Base-by-base conservation (phyloP, 1,140 invertebrate genomes). In the Drosophila cardini region DNA sequence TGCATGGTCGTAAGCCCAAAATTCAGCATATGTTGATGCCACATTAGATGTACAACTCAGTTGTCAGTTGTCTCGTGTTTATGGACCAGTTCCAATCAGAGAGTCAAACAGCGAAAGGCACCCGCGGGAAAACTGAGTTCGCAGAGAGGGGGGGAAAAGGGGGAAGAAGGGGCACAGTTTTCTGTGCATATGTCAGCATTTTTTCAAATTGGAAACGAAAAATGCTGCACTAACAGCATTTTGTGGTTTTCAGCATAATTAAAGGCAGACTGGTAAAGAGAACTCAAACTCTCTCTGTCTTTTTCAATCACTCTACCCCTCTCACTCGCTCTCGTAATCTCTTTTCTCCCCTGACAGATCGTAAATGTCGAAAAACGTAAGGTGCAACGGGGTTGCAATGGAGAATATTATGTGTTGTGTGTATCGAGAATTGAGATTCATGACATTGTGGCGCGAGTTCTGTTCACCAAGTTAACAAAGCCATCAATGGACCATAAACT, bases 21-120 rank as follows among this genome's bases (percentile, higher is more conserved):
- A 87, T 36, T 30, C 78, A 91, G 84, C 90, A 91, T 91, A 91
- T 91, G 90, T 78, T 91, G 87, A 90, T 91, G 90, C 90, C 90
- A 91, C 90, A 91, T 91, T 91, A 91, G 87, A 90, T 91, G 82
- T 70, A 90, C 80, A 62, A 90, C 87, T 91, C 85, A 91, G 90
- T 91, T 91, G 90, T 91, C 90, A 53, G 68, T 60, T 38, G 73
- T 38, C 43, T 71, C 21, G 21, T 5, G 67, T 18, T 60, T 90
- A 80, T 70, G 79, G 48, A 80, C 76, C 79, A 78, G 77, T 91
- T 89, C 90, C 85, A 91, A 91, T 91, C 90, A 91, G 86, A 82
- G 76, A 84, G 83, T 89, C 83, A 89, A 87, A 80, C 65, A 72
- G 69, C 83, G 72, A 80, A 89, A 72, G 70, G 70, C 70, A 89